Conservation (phyloP, 2,888 invertebrate genomes). For the Polydrusus pterygomalis region DNA sequence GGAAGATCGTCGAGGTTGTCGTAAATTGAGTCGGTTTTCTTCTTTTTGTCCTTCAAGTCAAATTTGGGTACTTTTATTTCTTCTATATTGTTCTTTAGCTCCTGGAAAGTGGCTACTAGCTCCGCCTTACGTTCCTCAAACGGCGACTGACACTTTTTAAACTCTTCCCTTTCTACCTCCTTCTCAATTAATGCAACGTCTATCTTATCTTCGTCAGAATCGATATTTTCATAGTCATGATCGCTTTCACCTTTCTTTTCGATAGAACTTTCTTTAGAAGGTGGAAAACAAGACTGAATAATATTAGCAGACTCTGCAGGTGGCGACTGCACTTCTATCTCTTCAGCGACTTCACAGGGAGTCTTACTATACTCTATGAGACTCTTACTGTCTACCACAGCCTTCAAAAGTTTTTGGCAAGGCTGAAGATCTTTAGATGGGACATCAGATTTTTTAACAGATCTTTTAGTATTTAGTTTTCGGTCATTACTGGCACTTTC, state of each 20-base stretch:
- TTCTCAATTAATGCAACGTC: constrained; percentile 38
- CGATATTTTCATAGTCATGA: constrained; percentile 69
- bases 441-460: constrained; percentile 5
- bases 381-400: constrained; percentile 68
- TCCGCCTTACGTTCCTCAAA: constrained; percentile 68
- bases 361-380: constrained; percentile 61
- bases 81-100: constrained; percentile 63
- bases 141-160: constrained; percentile 59
- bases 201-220: constrained; percentile 60
- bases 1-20: constrained; percentile 56
- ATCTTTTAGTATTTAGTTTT: neutral
- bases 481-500: constrained; percentile 55
- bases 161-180: constrained; percentile 29
- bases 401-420: constrained; percentile 73
- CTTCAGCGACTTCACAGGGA: constrained; percentile 64
- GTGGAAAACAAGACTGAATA: constrained; percentile 63
- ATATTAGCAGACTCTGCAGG: constrained; percentile 66
- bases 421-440: constrained; percentile 66
- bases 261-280: constrained; percentile 49
- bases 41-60: constrained; percentile 16
- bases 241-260: constrained; percentile 59
- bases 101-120: constrained; percentile 68
- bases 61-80: constrained; percentile 46
- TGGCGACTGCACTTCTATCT: constrained; percentile 61
- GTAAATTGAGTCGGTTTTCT: constrained; percentile 55